Base-by-base conservation (phyloP, 2,888 invertebrate species). In the Hirtodrosophila cameraria region DNA sequence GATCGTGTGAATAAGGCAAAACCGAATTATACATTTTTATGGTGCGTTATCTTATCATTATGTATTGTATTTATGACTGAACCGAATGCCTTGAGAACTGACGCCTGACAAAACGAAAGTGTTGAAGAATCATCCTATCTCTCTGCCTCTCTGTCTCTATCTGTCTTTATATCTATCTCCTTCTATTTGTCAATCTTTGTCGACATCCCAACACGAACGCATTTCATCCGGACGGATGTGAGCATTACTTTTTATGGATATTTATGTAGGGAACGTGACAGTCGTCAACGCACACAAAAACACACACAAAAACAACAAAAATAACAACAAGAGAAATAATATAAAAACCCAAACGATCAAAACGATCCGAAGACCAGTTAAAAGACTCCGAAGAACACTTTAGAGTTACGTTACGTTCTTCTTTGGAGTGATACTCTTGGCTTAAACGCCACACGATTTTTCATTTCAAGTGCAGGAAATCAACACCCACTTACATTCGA, bases 181-280 rank as follows among this genome's bases (percentile, higher is more conserved):
- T 8, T 13, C 11, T 1, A 3, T 35, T 60, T 46, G 59, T 41
- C 53, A 60, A 69, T 73, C 69, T 76, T 54, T 48, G 48, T 57
- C 35, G 27, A 74, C 42, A 75, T 53, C 65, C 59, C 60, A 75
- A 75, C 79, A 77, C 76, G 65, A 74, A 79, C 67, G 60, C 67
- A 61, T 72, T 62, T 80, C 69, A 79, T 83, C 86, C 83, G 86
- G 87, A 83, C 83, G 83, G 83, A 83, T 83, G 83, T 83, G 70
- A 80, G 86, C 86, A 74, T 86, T 86, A 76, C 84, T 82, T 85
- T 84, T 83, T 87, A 87, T 83, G 83, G 87, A 87, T 87, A 83
- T 83, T 83, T 83, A 83, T 83, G 87, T 87, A 54, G 67, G 46
- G 74, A 85, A 83, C 83, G 83, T 83, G 83, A 83, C 86, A 71